A percentile compares a stretch with the other conserved stretches of the same genome.
Conservation (phyloP, 2,797 vertebrate genomes). For the Psittacula echo region DNA sequence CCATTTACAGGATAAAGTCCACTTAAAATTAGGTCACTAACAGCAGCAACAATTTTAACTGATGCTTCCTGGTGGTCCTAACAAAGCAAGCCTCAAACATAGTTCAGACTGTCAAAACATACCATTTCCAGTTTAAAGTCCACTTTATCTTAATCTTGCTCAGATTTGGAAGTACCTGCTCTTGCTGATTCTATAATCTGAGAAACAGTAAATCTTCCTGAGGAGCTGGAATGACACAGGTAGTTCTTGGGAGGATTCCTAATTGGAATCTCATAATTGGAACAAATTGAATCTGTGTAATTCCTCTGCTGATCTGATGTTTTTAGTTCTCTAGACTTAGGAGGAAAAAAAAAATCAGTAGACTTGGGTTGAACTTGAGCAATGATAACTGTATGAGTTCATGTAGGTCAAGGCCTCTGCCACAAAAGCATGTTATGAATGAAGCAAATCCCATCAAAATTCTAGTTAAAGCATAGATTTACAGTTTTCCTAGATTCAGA, state of each 20-base stretch:
- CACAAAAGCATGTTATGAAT: not conserved
- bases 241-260: not conserved
- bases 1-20: fast-evolving
- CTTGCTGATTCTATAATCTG: not conserved
- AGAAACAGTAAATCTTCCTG: not conserved
- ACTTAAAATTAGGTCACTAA: not conserved
- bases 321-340: not conserved
- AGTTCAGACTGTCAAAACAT: not conserved
- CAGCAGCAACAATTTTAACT: not conserved
- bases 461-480: not conserved
- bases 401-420: not conserved
- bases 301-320: not conserved
- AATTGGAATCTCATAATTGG: fast-evolving
- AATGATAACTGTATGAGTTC: not conserved
- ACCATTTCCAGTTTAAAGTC: not conserved
- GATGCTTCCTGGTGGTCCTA: not conserved
- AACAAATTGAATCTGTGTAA: not conserved
- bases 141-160: not conserved
- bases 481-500: not conserved
- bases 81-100: not conserved
- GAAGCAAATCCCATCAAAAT: not conserved
- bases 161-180: not conserved
- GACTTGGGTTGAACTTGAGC: not conserved
- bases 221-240: not conserved
- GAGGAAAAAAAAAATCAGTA: not conserved